Evolutionary conservation across 2,797 vertebrate genomes (phyloP).

Genomic region (Brachymystax lenok): DNA sequence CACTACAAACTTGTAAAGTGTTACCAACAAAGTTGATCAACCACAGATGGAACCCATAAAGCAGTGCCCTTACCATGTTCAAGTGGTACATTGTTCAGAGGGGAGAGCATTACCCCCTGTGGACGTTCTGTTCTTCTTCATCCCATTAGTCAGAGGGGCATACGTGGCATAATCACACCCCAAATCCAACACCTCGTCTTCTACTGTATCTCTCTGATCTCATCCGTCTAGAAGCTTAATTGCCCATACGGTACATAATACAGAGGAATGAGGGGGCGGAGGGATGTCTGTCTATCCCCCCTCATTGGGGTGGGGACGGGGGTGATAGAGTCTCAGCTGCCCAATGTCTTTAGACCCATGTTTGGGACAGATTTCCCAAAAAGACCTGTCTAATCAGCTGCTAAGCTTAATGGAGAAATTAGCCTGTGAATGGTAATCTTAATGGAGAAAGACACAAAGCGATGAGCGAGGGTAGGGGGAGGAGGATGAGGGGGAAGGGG

Average conservation of each 20-base stretch:
- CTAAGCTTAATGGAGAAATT: conserved; percentile 63
- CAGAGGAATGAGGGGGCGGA: conserved; percentile 41
- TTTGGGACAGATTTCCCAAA: conserved; percentile 58
- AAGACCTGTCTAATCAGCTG: conserved; percentile 59
- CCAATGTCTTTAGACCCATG: conserved; percentile 44
- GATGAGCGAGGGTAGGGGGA: conserved; percentile 7
- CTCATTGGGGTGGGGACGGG: conserved; percentile 33
- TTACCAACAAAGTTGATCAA: too few relatives aligned
- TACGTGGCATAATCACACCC: conserved; percentile 58
- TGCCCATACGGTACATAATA: conserved; percentile 65
- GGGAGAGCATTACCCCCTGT: conserved; percentile 18
- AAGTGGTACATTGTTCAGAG: not conserved
- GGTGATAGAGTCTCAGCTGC: conserved; percentile 28
- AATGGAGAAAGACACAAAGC: conserved; percentile 67
- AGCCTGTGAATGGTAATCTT: conserved; percentile 65
- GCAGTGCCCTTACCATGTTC: not conserved
- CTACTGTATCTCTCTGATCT: conserved; percentile 19
- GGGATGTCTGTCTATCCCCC: not conserved
- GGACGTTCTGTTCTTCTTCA: conserved; percentile 52
- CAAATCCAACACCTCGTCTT: conserved; percentile 55
- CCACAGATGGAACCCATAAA: not conserved
- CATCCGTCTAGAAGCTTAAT: conserved; percentile 65
- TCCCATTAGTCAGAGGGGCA: conserved; percentile 56
- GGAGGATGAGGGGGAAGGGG: conserved; percentile 20
- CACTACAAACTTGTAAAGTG: too few relatives aligned